Percentiles rank a stretch among this genome's conserved stretches.
phyloP scores from a whole-genome alignment of 2,113 vertebrate genomes.

The Otis tarda region DNA sequence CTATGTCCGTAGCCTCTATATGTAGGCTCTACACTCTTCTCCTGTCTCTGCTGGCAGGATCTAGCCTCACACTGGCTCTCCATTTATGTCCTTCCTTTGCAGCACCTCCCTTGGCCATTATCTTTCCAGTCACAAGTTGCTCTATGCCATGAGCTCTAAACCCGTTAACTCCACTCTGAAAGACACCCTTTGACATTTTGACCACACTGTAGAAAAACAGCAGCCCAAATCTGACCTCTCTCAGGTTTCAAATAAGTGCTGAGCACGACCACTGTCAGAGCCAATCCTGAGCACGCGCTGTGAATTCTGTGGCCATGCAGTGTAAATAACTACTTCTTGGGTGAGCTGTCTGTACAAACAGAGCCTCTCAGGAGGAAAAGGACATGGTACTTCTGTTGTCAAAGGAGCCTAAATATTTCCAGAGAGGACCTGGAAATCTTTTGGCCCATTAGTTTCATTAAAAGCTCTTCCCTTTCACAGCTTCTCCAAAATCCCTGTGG shows the following conservation, averaged over 20 bases:
- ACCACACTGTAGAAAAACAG: not conserved
- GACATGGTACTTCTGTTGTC: not conserved
- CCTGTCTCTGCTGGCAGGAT: not conserved
- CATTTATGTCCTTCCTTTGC: not conserved
- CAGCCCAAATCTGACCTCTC: not conserved
- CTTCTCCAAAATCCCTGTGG: fast-evolving
- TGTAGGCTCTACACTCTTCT: not conserved
- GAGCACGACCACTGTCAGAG: not conserved
- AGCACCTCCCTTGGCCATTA: not conserved
- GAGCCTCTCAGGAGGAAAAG: not conserved
- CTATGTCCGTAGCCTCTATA: not conserved
- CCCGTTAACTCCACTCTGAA: not conserved
- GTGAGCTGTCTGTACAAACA: not conserved
- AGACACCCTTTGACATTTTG: not conserved
- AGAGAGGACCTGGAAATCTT: not conserved
- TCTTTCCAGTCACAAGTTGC: not conserved
- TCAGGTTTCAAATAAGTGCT: not conserved
- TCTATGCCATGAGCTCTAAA: not conserved
- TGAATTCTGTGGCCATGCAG: not conserved
- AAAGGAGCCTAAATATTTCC: not conserved
- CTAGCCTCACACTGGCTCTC: not conserved
- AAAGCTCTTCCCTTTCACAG: not conserved
- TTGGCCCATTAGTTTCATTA: not conserved
- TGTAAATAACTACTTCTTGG: not conserved
- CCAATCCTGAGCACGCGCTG: not conserved